These are phyloP conservation scores for Syngnathus floridae DNA, from an alignment of 2,113 vertebrate genomes.

Conservation along the genomic window DNA sequence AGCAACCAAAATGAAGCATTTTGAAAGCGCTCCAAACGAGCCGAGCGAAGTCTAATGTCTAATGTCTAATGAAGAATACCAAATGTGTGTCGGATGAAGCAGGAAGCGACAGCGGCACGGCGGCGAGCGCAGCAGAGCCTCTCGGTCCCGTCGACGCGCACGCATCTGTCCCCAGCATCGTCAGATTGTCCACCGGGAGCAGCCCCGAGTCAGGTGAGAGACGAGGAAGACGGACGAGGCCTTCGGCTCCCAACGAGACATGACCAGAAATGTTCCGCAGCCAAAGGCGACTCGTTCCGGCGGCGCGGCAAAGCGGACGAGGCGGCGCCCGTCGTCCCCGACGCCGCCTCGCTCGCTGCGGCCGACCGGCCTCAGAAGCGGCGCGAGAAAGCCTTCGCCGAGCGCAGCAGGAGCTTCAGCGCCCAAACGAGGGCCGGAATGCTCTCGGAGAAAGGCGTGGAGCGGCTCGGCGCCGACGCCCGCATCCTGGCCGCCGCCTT, in stretches of 20 bases:
- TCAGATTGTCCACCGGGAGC: slow-evolving; percentile 81
- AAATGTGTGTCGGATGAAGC: neutral
- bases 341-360: slow-evolving; percentile 51
- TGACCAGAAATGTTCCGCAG: slow-evolving; percentile 14
- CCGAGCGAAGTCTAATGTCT: too few relatives aligned
- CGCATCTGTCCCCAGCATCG: slow-evolving; percentile 77
- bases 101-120: slow-evolving; percentile 63
- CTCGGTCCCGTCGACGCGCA: slow-evolving; percentile 57
- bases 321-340: neutral
- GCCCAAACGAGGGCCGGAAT: slow-evolving; percentile 85
- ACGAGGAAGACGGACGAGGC: neutral
- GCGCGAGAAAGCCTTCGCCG: slow-evolving; percentile 80
- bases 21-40: too few relatives aligned
- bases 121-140: slow-evolving; percentile 56
- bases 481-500: slow-evolving; percentile 87
- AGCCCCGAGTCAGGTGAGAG: slow-evolving; percentile 74
- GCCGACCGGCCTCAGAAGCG: slow-evolving; percentile 76
- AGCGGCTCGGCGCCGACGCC: slow-evolving; percentile 92
- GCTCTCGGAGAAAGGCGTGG: slow-evolving; percentile 82
- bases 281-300: slow-evolving; percentile 69
- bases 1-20: too few relatives aligned
- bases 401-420: slow-evolving; percentile 93
- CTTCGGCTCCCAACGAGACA: neutral
- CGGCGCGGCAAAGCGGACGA: slow-evolving; percentile 70
- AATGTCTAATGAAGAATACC: too few relatives aligned